phyloP scores from a whole-genome alignment of 2,888 invertebrate genomes.

The Drosophila vallismaia region DNA sequence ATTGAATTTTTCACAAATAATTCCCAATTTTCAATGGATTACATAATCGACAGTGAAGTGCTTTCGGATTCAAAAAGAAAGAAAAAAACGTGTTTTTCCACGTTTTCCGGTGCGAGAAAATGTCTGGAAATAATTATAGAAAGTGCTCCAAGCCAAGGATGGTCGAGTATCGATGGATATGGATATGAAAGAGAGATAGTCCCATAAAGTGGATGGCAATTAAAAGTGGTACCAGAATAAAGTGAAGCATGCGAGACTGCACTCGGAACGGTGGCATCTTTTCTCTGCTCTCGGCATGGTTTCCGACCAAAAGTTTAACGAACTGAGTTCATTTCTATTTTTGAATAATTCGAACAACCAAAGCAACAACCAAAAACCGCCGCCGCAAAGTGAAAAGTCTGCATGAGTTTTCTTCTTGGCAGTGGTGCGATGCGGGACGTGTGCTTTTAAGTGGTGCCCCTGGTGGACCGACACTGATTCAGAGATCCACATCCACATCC shows the following conservation, averaged over 20 bases:
- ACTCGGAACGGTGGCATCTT: constrained; percentile 32
- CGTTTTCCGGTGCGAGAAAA: constrained; percentile 60
- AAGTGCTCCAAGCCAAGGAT: constrained; percentile 50
- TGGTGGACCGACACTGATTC: constrained; percentile 51
- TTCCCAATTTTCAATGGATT: constrained; percentile 39
- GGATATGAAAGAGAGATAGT: constrained; percentile 13
- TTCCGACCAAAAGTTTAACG: constrained; percentile 82
- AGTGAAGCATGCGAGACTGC: constrained; percentile 56
- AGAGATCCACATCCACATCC: constrained; percentile 43
- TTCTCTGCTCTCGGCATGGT: constrained; percentile 55
- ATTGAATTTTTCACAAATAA: constrained; percentile 23
- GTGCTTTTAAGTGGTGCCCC: constrained; percentile 46
- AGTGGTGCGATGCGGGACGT: constrained; percentile 53
- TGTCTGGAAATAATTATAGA: constrained; percentile 8
- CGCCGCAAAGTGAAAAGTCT: constrained; percentile 74
- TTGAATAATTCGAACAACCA: constrained; percentile 74
- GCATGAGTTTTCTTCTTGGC: constrained; percentile 61
- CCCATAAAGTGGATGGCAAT: constrained; percentile 47
- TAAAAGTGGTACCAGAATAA: constrained; percentile 45
- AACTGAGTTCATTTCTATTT: constrained; percentile 85
- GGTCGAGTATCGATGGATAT: constrained; percentile 40
- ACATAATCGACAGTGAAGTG: constrained; percentile 45
- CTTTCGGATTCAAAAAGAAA: constrained; percentile 29
- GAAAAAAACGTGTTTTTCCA: constrained; percentile 64
- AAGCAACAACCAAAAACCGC: constrained; percentile 56